Percentiles rank a stretch among this genome's conserved stretches.
These are phyloP conservation scores for Andrena minutula DNA, from an alignment of 2,888 invertebrate species.

Conservation along the genomic window DNA sequence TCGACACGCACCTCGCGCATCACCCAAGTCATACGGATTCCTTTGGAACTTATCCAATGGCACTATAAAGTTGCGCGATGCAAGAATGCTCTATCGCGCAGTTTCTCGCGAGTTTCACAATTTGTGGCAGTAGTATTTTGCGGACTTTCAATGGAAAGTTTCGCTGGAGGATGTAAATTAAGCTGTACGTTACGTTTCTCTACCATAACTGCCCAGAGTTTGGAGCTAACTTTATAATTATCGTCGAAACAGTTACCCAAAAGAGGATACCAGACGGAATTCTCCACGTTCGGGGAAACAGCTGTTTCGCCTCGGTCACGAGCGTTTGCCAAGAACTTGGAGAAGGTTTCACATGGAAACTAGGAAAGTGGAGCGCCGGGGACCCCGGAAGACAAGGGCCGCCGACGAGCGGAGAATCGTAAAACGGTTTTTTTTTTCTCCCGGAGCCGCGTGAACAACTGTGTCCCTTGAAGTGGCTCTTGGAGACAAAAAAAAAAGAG, in stretches of 20 bases:
- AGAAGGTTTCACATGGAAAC: constrained; percentile 61
- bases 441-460: constrained; percentile 42
- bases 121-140: background rate
- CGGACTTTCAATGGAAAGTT: background rate
- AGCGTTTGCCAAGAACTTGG: constrained; percentile 64
- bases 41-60: too few relatives aligned
- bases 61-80: too few relatives aligned
- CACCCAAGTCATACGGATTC: too few relatives aligned
- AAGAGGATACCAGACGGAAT: background rate
- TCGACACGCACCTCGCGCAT: too few relatives aligned
- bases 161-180: background rate
- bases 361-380: constrained; percentile 64
- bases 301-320: constrained; percentile 58
- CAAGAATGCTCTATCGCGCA: too few relatives aligned
- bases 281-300: constrained; percentile 46
- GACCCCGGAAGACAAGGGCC: constrained; percentile 55
- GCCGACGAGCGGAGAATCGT: constrained; percentile 61
- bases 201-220: background rate
- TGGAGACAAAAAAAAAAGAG: constrained; percentile 32
- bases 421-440: constrained; percentile 62
- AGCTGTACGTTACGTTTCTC: background rate
- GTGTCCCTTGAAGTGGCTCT: constrained; percentile 56
- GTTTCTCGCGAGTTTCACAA: too few relatives aligned
- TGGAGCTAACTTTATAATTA: constrained; percentile 3
- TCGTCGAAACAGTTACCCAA: background rate